Base-by-base conservation (phyloP, 2,888 invertebrate genomes). In the Melikaiella ostensackeni region DNA sequence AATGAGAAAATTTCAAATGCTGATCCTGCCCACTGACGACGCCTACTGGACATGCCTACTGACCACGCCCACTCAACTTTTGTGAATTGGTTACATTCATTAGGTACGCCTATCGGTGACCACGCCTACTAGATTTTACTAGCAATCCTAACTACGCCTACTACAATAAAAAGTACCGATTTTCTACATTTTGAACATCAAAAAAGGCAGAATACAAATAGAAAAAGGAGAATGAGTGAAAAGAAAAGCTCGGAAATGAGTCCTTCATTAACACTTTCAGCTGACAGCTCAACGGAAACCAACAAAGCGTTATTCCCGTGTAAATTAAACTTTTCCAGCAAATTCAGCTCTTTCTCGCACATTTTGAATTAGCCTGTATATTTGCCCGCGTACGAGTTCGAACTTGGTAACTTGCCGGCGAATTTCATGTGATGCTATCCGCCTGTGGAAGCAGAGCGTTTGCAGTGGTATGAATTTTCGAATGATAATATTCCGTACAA, bases 341-440 rank as follows among this genome's bases (percentile, higher is more conserved):
- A 70, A 70, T 70, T 70, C 50, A 70, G 66, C 66, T 70, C 50
- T 50, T 50, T 70, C 46, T 70, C n/a, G 27, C 38, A 42, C 42
- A 70, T 70, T 70, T 70, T 70, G 66, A 70, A 70, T 70, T 30
- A 70, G 50, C 30, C 30, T 50, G 66, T 50, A 70, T 30, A 46
- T 50, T 70, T 70, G 30, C 50, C 66, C 66, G 50, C 30, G 46
- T 30, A 70, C 30, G 50, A 50, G 66, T 70, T 70, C 46, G 66
- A 50, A 30, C 66, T 50, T 50, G 46, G 46, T 66, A 70, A 70
- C 66, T 30, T 50, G 50, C 66, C 50, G 46, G 27, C 66, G 46
- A 27, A 66, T 66, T 66, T 64, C 66, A 42, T 46, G 27, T 24
- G 66, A 66, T 66, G 46, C 27, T 70, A 30, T 70, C 27, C n/a